Base-by-base conservation (phyloP, 2,113 vertebrate genomes). In the Trichechus manatus region DNA sequence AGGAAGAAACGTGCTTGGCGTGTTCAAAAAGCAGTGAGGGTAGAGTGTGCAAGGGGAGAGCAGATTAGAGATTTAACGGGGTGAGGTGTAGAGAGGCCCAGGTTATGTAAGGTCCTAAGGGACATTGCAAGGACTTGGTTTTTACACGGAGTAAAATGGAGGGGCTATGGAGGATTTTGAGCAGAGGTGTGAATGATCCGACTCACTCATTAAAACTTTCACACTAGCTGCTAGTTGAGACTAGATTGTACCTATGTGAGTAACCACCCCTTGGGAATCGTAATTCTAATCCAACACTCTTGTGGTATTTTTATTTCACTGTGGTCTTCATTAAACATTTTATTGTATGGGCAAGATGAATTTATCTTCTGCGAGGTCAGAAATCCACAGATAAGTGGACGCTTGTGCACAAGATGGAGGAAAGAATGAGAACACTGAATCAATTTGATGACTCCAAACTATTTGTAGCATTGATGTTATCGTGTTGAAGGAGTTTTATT, bases 1-100 rank as follows among this genome's bases (percentile, higher is more conserved):
- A 92, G 39, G 27, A 72, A n/a, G 25, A 93, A 59, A 42, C 4
- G 20, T 36, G 36, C 1, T 2, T 31, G 70, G 14, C 17, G 2
- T 27, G 4, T 72, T 53, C 33, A n/a, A n/a, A 83, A 75, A n/a
- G 42, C 29, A n/a, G 2, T 19, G 70, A 50, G 44, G 29, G 19
- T 2, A 9, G n/a, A 6, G 29, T 4, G 3, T 47, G 3, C 23
- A 31, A 66, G 20, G 17, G 0, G 9, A 33, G 5, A 74, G 87
- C 15, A 59, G 23, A 8, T 27, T 42, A 53, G 50, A 77, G 27
- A 31, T 53, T 39, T 31, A 33, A 36, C 5, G 36, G 31, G 17
- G 33, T 53, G 14, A 4, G 13, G 1, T 10, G 0, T 4, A 17
- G 47, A 17, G 10, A 6, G n/a, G 13, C 6, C 14, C 39, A 1